phyloP scores from a whole-genome alignment of 1,140 invertebrate species.

The Drosophila kikkawai region DNA sequence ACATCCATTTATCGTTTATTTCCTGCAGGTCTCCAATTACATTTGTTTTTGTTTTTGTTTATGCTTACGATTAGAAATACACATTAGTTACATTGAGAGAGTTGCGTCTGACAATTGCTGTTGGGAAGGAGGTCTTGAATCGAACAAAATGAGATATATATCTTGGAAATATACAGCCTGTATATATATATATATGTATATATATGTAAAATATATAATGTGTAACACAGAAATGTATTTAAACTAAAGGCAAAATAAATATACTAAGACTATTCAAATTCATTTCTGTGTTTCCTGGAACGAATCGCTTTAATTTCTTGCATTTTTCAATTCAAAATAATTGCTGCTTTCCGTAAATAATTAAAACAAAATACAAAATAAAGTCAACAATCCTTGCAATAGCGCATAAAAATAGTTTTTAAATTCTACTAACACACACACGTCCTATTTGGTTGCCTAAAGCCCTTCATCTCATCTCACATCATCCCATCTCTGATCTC shows the following conservation, averaged over 20 bases:
- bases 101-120: slow-evolving; percentile 26
- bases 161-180: slow-evolving; percentile 32
- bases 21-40: slow-evolving; percentile 51
- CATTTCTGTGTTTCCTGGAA: slow-evolving; percentile 23
- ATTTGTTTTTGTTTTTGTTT: slow-evolving; percentile 10
- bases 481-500: slow-evolving; percentile 10
- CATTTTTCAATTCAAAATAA: slow-evolving; percentile 35
- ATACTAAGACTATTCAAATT: slow-evolving; percentile 21
- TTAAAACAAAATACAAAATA: slow-evolving; percentile 62
- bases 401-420: slow-evolving; percentile 60
- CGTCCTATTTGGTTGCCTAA: slow-evolving; percentile 49
- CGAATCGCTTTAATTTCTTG: slow-evolving; percentile 44
- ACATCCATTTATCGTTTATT: slow-evolving; percentile 39
- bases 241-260: slow-evolving; percentile 71
- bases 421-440: slow-evolving; percentile 60
- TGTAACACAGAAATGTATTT: slow-evolving; percentile 49
- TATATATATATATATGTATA: slow-evolving; percentile 10
- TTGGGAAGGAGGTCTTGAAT: slow-evolving; percentile 13
- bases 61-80: slow-evolving; percentile 50
- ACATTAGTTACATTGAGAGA: slow-evolving; percentile 54
- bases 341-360: slow-evolving; percentile 27
- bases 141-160: slow-evolving; percentile 30
- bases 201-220: slow-evolving; percentile 36
- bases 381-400: slow-evolving; percentile 62
- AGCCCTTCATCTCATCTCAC: slow-evolving; percentile 3